These are phyloP conservation scores for Macrobrachium nipponense DNA, from an alignment of 1,140 invertebrate genomes.

Conservation along the genomic window DNA sequence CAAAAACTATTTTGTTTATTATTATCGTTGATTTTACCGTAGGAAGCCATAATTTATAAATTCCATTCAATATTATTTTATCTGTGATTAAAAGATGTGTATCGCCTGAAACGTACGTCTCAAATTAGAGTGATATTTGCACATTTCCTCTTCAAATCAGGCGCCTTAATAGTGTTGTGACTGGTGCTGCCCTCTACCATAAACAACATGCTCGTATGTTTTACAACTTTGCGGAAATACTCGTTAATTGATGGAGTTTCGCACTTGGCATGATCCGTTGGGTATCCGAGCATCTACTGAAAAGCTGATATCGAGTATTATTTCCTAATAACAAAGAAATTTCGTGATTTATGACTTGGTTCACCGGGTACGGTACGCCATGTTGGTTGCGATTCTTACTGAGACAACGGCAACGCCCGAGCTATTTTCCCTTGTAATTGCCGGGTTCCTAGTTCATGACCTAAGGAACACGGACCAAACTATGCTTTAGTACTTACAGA, in stretches of 20 bases:
- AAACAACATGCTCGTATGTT: constrained; percentile 60
- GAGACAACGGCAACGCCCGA: constrained; percentile 35
- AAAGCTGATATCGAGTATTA: constrained; percentile 11
- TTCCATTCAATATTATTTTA: no score
- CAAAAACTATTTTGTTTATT: background rate
- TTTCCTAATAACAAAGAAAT: constrained; percentile 54
- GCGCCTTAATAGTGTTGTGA: constrained; percentile 47
- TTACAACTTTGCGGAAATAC: constrained; percentile 62
- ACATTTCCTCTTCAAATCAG: constrained; percentile 44
- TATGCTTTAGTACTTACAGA: constrained; percentile 16
- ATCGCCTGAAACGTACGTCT: no score
- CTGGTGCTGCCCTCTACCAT: constrained; percentile 64
- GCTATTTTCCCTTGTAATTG: background rate
- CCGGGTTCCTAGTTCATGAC: background rate
- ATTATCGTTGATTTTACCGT: background rate
- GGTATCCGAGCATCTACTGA: constrained; percentile 19
- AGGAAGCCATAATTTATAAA: no score
- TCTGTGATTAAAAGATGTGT: no score
- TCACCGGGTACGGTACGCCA: constrained; percentile 63
- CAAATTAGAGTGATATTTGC: no score
- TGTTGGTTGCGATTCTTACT: constrained; percentile 56
- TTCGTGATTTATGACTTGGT: constrained; percentile 62
- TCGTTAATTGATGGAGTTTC: constrained; percentile 32
- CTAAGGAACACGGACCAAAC: background rate
- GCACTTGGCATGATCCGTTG: constrained; percentile 26